Evolutionary conservation across 2,113 vertebrate species (phyloP), one percentile per base, ranked within the genome.

Genomic region (Connochaetes taurinus): DNA sequence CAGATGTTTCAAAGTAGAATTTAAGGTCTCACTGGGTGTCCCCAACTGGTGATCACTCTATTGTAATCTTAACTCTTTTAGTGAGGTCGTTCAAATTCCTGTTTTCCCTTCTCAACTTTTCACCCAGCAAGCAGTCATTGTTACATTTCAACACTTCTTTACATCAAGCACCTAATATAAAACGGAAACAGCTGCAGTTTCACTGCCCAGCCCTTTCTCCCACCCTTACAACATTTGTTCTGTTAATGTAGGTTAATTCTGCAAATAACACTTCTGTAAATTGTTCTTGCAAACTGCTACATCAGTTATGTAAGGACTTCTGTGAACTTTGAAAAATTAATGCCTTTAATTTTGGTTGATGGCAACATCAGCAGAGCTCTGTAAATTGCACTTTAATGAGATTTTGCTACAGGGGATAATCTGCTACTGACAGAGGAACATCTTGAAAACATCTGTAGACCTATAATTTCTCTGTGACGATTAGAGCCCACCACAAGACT

Each of bases 371-470:
- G 99, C 99, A 99, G 99, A 99, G 99, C 99, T 99, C 99, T 99
- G 99, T 99, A 99, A 99, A 99, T 99, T 99, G 99, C 99, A 99
- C 99, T 99, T 99, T 99, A 99, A 99, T 99, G 99, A 99, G 99
- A 99, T 99, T 99, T 99, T 99, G 99, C 99, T 99, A 99, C 99
- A 99, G 99, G 99, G 99, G 99, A 99, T 99, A 99, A 99, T 99
- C 99, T 99, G 99, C 99, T 99, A 99, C 99, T 99, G 99, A 99
- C 99, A 99, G 99, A 99, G 99, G 99, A 99, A 99, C 99, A 99
- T 99, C 99, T 99, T 99, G 99, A 99, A 99, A 99, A 99, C 99
- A 99, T 99, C 99, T 99, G 99, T 99, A 99, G 99, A 99, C 99
- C 99, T 99, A 99, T 99, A 99, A 99, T 99, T 99, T 99, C 99